A percentile compares a stretch with the other conserved stretches of the same genome.
Evolutionary conservation across 2,113 vertebrate species (phyloP).

Genomic region (Lophura nycthemera): DNA sequence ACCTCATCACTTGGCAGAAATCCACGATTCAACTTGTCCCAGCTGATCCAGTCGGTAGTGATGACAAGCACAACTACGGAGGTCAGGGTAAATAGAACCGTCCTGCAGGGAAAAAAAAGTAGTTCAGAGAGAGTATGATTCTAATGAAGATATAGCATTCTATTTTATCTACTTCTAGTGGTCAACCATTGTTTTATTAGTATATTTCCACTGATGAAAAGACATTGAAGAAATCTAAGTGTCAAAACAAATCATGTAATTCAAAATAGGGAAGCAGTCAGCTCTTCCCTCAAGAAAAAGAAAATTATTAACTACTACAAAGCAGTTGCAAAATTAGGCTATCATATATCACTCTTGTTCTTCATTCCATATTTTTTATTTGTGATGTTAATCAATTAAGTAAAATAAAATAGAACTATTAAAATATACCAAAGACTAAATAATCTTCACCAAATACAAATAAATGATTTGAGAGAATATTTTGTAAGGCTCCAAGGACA

Average conservation of each 20-base stretch:
- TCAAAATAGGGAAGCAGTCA: conserved; percentile 5
- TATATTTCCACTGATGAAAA: background rate
- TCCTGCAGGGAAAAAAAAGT: conserved; percentile 79
- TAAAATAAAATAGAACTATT: background rate
- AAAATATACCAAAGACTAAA: background rate
- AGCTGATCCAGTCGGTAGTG: conserved; percentile 99
- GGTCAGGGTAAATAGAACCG: conserved; percentile 92
- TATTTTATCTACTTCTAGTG: background rate
- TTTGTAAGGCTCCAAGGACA: background rate
- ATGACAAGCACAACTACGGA: conserved; percentile 96
- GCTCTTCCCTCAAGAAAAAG: background rate
- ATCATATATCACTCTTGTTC: background rate
- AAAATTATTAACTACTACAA: background rate
- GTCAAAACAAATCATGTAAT: conserved; percentile 8
- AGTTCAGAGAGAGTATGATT: background rate
- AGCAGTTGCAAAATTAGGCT: background rate
- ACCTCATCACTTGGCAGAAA: conserved; percentile 98
- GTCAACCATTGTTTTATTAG: background rate
- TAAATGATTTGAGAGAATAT: background rate
- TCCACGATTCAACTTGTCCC: conserved; percentile 97
- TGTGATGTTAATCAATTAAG: background rate
- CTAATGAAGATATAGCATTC: background rate
- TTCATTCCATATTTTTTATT: background rate
- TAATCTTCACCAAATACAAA: background rate
- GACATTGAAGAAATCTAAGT: conserved; percentile 5